A percentile compares a stretch with the other conserved stretches of the same genome.
These are phyloP conservation scores for Tachina lurida DNA, from an alignment of 2,888 invertebrate species.

Conservation along the genomic window DNA sequence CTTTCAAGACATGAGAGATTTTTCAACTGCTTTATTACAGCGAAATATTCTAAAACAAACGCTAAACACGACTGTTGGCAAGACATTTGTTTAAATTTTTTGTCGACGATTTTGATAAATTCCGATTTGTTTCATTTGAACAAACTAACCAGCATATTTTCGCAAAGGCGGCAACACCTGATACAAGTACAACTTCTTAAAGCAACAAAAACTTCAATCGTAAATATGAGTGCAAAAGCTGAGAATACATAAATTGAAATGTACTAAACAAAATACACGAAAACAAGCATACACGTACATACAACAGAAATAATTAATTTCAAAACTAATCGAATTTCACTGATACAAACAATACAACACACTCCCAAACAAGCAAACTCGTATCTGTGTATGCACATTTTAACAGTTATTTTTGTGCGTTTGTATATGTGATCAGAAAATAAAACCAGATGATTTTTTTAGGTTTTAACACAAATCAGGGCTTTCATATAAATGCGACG, in stretches of 20 bases:
- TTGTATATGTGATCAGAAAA: conserved; percentile 20
- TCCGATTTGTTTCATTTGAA: too few species aligned
- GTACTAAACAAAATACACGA: conserved; percentile 17
- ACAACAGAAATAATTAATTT: conserved; percentile 6
- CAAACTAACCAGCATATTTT: too few species aligned
- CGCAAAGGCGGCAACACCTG: too few species aligned
- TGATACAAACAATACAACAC: conserved; percentile 4
- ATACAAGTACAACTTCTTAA: conserved; percentile 21
- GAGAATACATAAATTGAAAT: conserved; percentile 43
- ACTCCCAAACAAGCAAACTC: neutral
- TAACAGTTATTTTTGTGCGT: neutral
- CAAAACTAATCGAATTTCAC: conserved; percentile 15
- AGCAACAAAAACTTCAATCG: conserved; percentile 20
- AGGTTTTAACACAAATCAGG: conserved; percentile 60
- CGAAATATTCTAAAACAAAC: too few species aligned
- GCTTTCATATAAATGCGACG: conserved; percentile 73
- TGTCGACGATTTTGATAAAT: too few species aligned
- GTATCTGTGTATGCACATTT: conserved; percentile 19
- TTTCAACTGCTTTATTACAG: too few species aligned
- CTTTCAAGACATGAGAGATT: too few species aligned
- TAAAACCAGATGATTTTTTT: conserved; percentile 26
- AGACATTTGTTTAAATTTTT: too few species aligned
- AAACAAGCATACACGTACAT: neutral
- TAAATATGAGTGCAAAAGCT: conserved; percentile 30
- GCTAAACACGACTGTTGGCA: too few species aligned